Conservation (phyloP, 2,888 invertebrate species). For the Agrilus mali region DNA sequence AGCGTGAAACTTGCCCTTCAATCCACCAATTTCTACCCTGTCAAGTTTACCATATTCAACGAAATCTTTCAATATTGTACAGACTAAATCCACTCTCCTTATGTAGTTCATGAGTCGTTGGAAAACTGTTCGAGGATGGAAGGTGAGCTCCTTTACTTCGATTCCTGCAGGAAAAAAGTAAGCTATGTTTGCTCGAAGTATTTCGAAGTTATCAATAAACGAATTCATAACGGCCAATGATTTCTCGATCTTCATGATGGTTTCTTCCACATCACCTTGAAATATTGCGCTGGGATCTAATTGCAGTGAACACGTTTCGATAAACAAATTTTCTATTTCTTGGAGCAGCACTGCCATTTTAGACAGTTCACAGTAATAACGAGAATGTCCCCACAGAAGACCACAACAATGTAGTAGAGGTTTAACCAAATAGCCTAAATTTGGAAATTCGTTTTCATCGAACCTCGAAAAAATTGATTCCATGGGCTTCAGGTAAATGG, state of each 20-base stretch:
- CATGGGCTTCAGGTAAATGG: conserved; percentile 63
- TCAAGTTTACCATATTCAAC: conserved; percentile 78
- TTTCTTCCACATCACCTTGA: conserved; percentile 57
- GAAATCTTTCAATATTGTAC: conserved; percentile 60
- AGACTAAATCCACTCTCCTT: conserved; percentile 49
- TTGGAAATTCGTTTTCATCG: conserved; percentile 56
- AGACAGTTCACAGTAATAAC: conserved; percentile 34
- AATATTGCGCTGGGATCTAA: conserved; percentile 72
- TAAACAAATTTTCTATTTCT: conserved; percentile 70
- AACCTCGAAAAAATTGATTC: conserved; percentile 55
- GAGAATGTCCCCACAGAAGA: conserved; percentile 74
- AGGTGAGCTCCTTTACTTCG: conserved; percentile 59
- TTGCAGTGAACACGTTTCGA: conserved; percentile 57
- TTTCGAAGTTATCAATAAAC: conserved; percentile 33
- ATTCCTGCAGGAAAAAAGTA: conserved; percentile 36
- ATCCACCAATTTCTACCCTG: conserved; percentile 43
- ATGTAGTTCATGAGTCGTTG: conserved; percentile 51
- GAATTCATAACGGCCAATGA: conserved; percentile 22
- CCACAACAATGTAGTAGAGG: conserved; percentile 71
- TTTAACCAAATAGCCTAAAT: conserved; percentile 44
- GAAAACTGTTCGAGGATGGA: conserved; percentile 60
- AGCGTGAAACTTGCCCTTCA: conserved; percentile 28
- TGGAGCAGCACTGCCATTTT: conserved; percentile 60
- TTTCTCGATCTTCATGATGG: conserved; percentile 21
- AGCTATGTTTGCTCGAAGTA: conserved; percentile 34